Evolutionary conservation across 1,140 invertebrate species (phyloP), one percentile per base, ranked within the genome.

Genomic region (Drosophila suzukii): DNA sequence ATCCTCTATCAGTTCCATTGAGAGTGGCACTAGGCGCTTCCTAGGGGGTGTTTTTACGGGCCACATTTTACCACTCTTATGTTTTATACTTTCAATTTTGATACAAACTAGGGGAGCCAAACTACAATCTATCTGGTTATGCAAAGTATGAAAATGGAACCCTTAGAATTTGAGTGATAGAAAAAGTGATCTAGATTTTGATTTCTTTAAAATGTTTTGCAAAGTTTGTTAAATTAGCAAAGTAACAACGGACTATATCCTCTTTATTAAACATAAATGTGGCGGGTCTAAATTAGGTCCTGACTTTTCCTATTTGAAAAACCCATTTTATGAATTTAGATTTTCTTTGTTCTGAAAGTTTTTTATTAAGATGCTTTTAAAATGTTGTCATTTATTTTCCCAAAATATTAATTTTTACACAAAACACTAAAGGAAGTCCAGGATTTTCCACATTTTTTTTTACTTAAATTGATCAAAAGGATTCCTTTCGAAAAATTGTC

Each of bases 1-100:
- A 43, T 81, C 72, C 8, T 66, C 24, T 3, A 75, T 44, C 0
- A 81, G 20, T 11, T 81, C 55, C 5, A 3, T 4, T 0, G 78
- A 41, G 8, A 75, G 47, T 2, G 63, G 59, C 34, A 57, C 41
- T 8, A 58, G 13, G 8, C 24, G 56, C 24, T 43, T 34, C 6
- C 46, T 38, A 0, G 10, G 27, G 8, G n/a, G n/a, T 30, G 36
- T 10, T 36, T 58, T 34, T 8, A 11, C 32, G 13, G 71, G 10
- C 27, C 50, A 12, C 78, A 81, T 81, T 5, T 34, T 59, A 3
- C 10, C 36, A 4, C 2, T 4, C 12, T 38, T 20, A 0, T 53
- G 12, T 34, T 12, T 30, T 1, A 44, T 43, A 57, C 24, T 46
- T 20, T 11, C 6, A 58, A 59, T 53, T 55, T 38, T 46, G 70